Percentiles rank a stretch among this genome's conserved stretches.
Conservation (phyloP, 1,140 invertebrate species). For the Megalonaias nervosa region DNA sequence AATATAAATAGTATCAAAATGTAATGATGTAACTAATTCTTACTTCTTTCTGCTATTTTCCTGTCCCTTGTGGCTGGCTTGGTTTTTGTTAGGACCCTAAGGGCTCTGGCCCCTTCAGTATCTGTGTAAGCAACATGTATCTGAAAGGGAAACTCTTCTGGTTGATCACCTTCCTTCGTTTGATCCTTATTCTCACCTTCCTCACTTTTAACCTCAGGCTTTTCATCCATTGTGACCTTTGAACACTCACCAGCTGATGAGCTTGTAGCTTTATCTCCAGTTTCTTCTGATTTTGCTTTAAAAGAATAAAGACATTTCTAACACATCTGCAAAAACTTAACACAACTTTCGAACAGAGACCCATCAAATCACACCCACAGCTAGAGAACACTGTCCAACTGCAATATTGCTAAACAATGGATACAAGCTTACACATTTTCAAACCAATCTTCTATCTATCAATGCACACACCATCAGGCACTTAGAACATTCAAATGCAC, state of each 20-base stretch:
- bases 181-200: background rate
- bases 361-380: no score
- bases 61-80: slow-evolving; percentile 56
- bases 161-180: background rate
- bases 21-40: slow-evolving; percentile 10
- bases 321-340: no score
- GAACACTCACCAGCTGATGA: background rate
- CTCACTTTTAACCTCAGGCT: background rate
- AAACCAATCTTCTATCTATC: no score
- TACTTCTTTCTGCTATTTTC: slow-evolving; percentile 57
- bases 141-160: slow-evolving; percentile 52
- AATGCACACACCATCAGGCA: no score
- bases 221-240: background rate
- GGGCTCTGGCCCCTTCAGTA: slow-evolving; percentile 56
- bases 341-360: no score
- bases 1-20: no score
- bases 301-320: no score
- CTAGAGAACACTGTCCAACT: no score
- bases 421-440: no score
- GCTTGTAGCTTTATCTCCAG: background rate
- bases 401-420: no score
- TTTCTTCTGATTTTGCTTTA: background rate
- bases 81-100: slow-evolving; percentile 56
- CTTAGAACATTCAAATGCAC: no score
- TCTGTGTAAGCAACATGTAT: slow-evolving; percentile 62